Percentiles rank a stretch among this genome's conserved stretches.
Conservation (phyloP, 2,888 invertebrate genomes). For the Argyresthia goedartella region DNA sequence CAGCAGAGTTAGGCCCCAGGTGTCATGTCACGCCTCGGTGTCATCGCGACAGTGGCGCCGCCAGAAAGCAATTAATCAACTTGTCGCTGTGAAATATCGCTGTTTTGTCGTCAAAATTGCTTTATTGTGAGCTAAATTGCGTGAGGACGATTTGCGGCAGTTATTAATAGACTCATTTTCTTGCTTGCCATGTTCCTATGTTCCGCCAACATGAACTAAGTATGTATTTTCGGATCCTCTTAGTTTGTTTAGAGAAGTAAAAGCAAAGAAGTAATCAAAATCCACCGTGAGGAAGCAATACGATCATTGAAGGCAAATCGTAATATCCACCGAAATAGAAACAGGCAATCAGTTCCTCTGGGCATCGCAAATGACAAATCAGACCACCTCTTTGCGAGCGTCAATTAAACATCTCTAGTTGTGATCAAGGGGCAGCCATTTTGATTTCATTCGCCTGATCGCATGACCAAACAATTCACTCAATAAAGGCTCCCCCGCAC, state of each 20-base stretch:
- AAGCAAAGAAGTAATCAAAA: too few relatives aligned
- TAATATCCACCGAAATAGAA: too few relatives aligned
- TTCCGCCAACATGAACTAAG: too few relatives aligned
- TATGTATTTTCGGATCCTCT: too few relatives aligned
- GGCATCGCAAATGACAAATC: neutral
- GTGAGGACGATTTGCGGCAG: neutral
- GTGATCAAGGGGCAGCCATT: constrained; percentile 31
- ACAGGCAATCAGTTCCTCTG: neutral
- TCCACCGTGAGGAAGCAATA: too few relatives aligned
- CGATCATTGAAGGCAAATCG: too few relatives aligned
- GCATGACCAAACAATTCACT: constrained; percentile 29
- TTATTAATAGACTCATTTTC: neutral
- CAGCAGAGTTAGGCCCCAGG: neutral
- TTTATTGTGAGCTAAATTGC: constrained; percentile 17
- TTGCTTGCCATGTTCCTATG: too few relatives aligned
- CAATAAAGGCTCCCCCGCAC: constrained; percentile 22
- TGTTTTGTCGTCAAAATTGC: constrained; percentile 25
- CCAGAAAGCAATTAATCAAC: constrained; percentile 23
- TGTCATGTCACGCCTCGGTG: constrained; percentile 11
- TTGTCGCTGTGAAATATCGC: constrained; percentile 15
- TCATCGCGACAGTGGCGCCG: constrained; percentile 25
- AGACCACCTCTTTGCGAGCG: neutral
- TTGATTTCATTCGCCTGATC: constrained; percentile 28
- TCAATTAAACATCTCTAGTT: constrained; percentile 8
- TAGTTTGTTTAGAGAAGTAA: too few relatives aligned